Evolutionary conservation across 64 coral and sea anemone genomes (phyloP), one percentile per base, ranked within the genome.

Genomic region (Pocillopora damicornis): DNA sequence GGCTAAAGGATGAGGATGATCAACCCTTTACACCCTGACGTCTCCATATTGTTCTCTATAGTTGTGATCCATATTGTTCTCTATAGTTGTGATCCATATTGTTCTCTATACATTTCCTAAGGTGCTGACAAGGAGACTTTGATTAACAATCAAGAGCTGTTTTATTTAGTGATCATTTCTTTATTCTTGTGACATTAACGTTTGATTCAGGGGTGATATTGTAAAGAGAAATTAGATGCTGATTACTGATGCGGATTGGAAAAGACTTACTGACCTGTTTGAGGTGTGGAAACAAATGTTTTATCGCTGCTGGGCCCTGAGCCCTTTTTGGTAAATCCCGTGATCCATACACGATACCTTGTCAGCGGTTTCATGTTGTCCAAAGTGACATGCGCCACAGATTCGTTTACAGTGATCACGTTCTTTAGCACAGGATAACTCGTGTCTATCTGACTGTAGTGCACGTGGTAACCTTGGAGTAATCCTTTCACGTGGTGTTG

Each of bases 281-380:
- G 80, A 17, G 81, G 63, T 9, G 94, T 96, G 14, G 63, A 60
- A 9, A 85, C 91, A 25, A 51, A 76, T 5, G 83, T 63, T 15
- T 83, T 75, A 0, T 81, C 79, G 66, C 88, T 93, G n/a, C 57
- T 66, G 18, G 94, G 94, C 1, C 94, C 94, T 56, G 30, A n/a
- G 22, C 94, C 94, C 60, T 96, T 96, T 34, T 17, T 73, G 38
- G 91, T 96, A 15, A 96, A 89, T 23, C 82, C 94, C 11, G 82
- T 88, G 5, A 96, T 86, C 75, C 82, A 87, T 15, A 96, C 36
- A 15, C 80, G 3, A 60, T 96, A 96, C 58, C 71, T 68, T 2
- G 88, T 76, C 34, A 45, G 59, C 2, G 94, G 85, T 58, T 96
- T 88, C 72, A 96, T 57, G 35, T 35, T 73, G 12, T 51, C 51